phyloP scores from a whole-genome alignment of 2,797 vertebrate genomes.

The Enteromius unitaeniatus region DNA sequence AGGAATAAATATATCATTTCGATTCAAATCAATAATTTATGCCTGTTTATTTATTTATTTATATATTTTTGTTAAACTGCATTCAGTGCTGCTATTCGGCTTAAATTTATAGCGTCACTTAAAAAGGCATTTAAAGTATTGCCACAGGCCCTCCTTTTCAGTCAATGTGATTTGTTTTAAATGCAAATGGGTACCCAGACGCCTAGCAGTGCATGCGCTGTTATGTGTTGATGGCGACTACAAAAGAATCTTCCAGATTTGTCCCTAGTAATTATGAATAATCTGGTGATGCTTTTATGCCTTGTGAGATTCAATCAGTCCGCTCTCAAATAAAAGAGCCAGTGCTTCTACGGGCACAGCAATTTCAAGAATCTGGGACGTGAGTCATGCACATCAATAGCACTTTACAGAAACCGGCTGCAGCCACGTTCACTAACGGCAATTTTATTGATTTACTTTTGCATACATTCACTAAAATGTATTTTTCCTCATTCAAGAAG shows the following conservation, averaged over 20 bases:
- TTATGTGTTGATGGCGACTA: constrained; percentile 25
- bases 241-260: constrained; percentile 55
- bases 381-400: constrained; percentile 54
- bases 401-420: constrained; percentile 39
- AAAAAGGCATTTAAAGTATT: constrained; percentile 15
- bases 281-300: constrained; percentile 58
- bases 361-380: constrained; percentile 56
- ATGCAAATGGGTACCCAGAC: constrained; percentile 30
- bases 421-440: constrained; percentile 8
- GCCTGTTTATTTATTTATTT: background rate
- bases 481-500: background rate
- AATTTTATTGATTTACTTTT: constrained; percentile 37
- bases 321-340: constrained; percentile 56
- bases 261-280: constrained; percentile 59
- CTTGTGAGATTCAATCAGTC: constrained; percentile 61
- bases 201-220: background rate
- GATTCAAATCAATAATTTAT: background rate
- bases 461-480: constrained; percentile 6
- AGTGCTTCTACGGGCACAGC: constrained; percentile 41
- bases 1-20: background rate
- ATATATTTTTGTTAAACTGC: background rate
- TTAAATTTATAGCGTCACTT: constrained; percentile 16
- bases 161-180: constrained; percentile 27
- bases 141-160: background rate
- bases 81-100: background rate